Percentiles rank a stretch among this genome's conserved stretches.
These are phyloP conservation scores for Caenorhabditis doughertyi DNA, from an alignment of 2,888 invertebrate species.

Conservation along the genomic window DNA sequence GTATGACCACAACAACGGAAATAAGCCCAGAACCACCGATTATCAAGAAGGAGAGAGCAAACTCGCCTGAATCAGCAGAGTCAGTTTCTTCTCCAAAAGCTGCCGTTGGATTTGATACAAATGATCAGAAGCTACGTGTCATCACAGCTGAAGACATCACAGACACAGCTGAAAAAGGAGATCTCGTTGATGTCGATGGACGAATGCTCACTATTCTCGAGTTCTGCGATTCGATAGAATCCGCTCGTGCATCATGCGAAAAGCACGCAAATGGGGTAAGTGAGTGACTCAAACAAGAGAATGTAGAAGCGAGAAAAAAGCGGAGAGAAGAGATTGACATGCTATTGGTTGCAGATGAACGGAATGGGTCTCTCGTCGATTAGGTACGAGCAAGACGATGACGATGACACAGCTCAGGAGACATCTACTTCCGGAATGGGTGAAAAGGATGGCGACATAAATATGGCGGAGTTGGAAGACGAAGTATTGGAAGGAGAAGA, in stretches of 20 bases:
- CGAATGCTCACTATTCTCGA: constrained; percentile 59
- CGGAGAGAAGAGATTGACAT: constrained; percentile 6
- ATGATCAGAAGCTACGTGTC: constrained; percentile 56
- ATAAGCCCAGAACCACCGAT: background rate
- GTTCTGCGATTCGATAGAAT: constrained; percentile 60
- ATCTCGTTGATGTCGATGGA: constrained; percentile 53
- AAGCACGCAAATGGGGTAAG: constrained; percentile 50
- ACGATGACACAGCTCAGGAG: constrained; percentile 53
- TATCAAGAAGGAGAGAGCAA: background rate
- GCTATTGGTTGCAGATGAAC: constrained; percentile 52
- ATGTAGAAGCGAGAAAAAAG: background rate
- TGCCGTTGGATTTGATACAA: constrained; percentile 61
- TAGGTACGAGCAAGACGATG: constrained; percentile 45
- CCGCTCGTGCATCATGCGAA: constrained; percentile 57
- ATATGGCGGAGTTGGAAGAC: constrained; percentile 49
- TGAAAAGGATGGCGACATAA: constrained; percentile 41
- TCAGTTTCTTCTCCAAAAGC: constrained; percentile 20
- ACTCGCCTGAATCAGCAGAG: constrained; percentile 13
- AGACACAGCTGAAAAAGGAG: constrained; percentile 34
- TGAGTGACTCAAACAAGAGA: constrained; percentile 1
- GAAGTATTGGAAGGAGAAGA: constrained; percentile 11
- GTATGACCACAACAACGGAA: constrained; percentile 41
- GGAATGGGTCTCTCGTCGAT: constrained; percentile 61
- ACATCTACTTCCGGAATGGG: constrained; percentile 56
- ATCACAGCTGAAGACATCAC: constrained; percentile 23